phyloP scores from a whole-genome alignment of 2,888 invertebrate genomes.

The Oegoconia quadripuncta region DNA sequence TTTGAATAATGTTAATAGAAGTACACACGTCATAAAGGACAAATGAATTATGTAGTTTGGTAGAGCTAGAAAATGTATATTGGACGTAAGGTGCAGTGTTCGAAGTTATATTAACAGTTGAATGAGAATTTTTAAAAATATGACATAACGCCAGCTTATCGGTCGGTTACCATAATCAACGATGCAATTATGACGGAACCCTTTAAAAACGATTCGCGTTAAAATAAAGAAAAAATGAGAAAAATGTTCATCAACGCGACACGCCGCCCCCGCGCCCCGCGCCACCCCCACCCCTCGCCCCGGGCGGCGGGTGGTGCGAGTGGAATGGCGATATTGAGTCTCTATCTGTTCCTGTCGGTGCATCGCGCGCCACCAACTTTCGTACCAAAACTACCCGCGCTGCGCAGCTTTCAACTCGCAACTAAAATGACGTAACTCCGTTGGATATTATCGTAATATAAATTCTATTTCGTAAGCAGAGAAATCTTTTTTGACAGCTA shows the following conservation, averaged over 20 bases:
- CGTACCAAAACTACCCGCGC: slow-evolving; percentile 76
- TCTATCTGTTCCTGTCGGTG: slow-evolving; percentile 49
- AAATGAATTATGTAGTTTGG: too few relatives aligned
- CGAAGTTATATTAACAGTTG: too few relatives aligned
- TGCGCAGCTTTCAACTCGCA: slow-evolving; percentile 47
- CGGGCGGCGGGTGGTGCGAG: slow-evolving; percentile 67
- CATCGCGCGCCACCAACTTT: slow-evolving; percentile 74
- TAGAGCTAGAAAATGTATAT: too few relatives aligned
- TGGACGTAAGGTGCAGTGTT: too few relatives aligned
- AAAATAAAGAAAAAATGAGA: slow-evolving; percentile 76
- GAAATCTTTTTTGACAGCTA: background rate
- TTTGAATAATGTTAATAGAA: too few relatives aligned
- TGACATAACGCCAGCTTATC: slow-evolving; percentile 44
- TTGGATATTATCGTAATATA: slow-evolving; percentile 10
- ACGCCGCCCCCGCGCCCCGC: slow-evolving; percentile 50
- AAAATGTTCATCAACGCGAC: slow-evolving; percentile 80
- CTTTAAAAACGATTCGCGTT: slow-evolving; percentile 78
- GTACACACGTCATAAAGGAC: too few relatives aligned
- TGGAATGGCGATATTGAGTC: slow-evolving; percentile 35
- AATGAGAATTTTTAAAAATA: slow-evolving; percentile 5
- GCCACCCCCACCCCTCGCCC: slow-evolving; percentile 45
- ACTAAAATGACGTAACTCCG: slow-evolving; percentile 33
- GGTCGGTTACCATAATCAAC: slow-evolving; percentile 65
- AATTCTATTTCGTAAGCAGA: slow-evolving; percentile 15
- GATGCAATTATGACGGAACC: slow-evolving; percentile 78